phyloP scores from a whole-genome alignment of 2,113 vertebrate genomes.

The Ammodytes marinus region DNA sequence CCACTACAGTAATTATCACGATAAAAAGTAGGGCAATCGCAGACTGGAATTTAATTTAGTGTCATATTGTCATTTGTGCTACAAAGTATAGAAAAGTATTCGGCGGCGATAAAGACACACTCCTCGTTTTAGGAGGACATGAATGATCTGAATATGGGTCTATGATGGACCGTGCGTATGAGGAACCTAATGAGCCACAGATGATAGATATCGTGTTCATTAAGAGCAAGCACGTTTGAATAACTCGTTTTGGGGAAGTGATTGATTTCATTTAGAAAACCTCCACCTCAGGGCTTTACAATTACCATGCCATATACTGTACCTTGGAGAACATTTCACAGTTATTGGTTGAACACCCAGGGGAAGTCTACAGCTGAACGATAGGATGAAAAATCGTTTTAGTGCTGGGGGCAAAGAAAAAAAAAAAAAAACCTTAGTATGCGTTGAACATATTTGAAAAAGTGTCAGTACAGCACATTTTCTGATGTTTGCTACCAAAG shows the following conservation, averaged over 20 bases:
- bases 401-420: constrained; percentile 14
- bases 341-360: constrained; percentile 36
- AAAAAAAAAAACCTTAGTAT: background rate
- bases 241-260: constrained; percentile 63
- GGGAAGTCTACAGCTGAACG: constrained; percentile 2
- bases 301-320: constrained; percentile 43
- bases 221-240: constrained; percentile 66
- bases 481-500: background rate
- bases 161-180: constrained; percentile 74
- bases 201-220: constrained; percentile 79
- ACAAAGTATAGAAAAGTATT: constrained; percentile 36
- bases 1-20: background rate
- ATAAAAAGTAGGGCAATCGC: background rate
- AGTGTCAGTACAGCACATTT: background rate
- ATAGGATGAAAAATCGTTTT: constrained; percentile 4
- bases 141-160: constrained; percentile 63
- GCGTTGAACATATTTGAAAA: background rate
- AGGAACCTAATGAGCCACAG: constrained; percentile 77
- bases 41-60: constrained; percentile 36
- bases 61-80: constrained; percentile 25
- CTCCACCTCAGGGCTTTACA: constrained; percentile 61
- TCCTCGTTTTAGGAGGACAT: constrained; percentile 53
- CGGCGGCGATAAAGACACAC: constrained; percentile 56
- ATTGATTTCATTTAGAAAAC: constrained; percentile 61
- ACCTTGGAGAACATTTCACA: constrained; percentile 56